Base-by-base conservation (phyloP, 2,888 invertebrate species). In the Dryococelus australis region DNA sequence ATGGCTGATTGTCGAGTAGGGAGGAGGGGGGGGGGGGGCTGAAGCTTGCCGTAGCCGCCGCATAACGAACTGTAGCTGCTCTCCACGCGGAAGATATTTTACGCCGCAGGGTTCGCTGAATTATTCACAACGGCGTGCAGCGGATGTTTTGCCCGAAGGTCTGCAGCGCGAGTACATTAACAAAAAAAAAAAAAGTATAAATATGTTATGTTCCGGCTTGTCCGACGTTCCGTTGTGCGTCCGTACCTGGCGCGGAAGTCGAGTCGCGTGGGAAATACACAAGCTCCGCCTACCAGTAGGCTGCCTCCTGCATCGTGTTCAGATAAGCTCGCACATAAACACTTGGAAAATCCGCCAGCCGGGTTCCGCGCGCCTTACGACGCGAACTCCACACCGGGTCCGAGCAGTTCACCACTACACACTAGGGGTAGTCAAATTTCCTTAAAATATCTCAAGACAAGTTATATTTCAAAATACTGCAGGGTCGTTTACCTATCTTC, bases 171-270 rank as follows among this genome's bases (percentile, higher is more conserved):
- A 65, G 65, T 65, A 10, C 65, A 65, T 65, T 24, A 65, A 65
- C 65, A 65, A 20, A 65, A 65, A 65, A 65, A 65, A 47, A 5
- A 65, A 8, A 8, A 1, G 6, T n/a, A 65, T 65, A 65, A 65
- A 65, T 65, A 65, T 65, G 65, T 65, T 65, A 65, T 65, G 65
- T 65, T 65, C 65, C 65, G 65, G 65, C 65, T 51, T 51, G 51
- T 2, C 51, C 51, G 4, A 2, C 51, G 51, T 51, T 20, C 20
- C 51, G 65, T n/a, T 65, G 8, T 20, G 65, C n/a, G n/a, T 20
- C n/a, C 65, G 65, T n/a, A 20, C 47, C 12, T 20, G 8, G 65
- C 65, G 65, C 65, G 65, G 65, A 65, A 65, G 65, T 20, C 65
- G n/a, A 10, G 47, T 47, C 47, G 47, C 47, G 65, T n/a, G 65